Evolutionary conservation across 2,888 invertebrate genomes (phyloP).

Genomic region (Onthophagus sagittarius): DNA sequence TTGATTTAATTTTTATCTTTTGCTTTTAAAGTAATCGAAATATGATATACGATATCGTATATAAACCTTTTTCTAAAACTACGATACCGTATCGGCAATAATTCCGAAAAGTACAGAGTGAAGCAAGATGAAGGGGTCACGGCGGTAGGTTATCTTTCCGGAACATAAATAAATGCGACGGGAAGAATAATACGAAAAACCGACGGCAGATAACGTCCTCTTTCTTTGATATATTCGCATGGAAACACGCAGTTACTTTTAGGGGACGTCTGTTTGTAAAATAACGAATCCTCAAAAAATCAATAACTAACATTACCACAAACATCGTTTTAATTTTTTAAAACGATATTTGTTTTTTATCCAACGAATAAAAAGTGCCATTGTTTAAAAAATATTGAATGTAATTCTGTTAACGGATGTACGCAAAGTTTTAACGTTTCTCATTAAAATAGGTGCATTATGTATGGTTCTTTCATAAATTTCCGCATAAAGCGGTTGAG

Average conservation of each 20-base stretch:
- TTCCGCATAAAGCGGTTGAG: too few relatives aligned
- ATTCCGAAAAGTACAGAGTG: not conserved
- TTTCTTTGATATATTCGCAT: not conserved
- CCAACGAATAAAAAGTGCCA: too few relatives aligned
- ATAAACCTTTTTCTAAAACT: not conserved
- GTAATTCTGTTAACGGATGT: too few relatives aligned
- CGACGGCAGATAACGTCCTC: not conserved
- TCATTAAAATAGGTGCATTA: not conserved
- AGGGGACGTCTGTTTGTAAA: not conserved
- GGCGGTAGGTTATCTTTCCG: not conserved
- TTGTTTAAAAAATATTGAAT: too few relatives aligned
- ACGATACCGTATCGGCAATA: not conserved
- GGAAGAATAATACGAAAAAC: not conserved
- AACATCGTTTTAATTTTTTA: too few relatives aligned
- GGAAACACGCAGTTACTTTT: not conserved
- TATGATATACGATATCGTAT: not conserved
- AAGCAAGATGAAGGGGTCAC: not conserved
- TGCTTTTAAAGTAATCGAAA: too few relatives aligned
- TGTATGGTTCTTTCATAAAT: not conserved
- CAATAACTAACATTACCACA: too few relatives aligned
- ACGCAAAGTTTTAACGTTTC: not conserved
- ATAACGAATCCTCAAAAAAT: too few relatives aligned
- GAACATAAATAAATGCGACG: not conserved
- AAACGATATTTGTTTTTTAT: too few relatives aligned
- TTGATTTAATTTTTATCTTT: too few relatives aligned